phyloP scores from a whole-genome alignment of 2,113 vertebrate genomes.

The Mastomys natalensis region DNA sequence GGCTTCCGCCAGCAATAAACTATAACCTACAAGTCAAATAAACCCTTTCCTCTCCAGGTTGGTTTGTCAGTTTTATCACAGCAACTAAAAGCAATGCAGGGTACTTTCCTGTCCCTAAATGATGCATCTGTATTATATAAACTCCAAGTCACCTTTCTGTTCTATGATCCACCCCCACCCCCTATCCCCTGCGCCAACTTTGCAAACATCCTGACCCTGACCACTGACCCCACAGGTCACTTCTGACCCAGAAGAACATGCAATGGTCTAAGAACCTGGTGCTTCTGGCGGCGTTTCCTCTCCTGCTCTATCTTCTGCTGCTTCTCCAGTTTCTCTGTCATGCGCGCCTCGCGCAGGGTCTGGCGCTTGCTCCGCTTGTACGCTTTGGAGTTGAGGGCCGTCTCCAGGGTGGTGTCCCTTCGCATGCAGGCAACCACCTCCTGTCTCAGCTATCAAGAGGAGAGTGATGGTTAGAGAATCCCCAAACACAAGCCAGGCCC shows the following conservation, averaged over 20 bases:
- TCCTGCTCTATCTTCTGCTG: conserved; percentile 99
- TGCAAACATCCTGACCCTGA: neutral
- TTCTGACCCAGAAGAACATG: fast-evolving
- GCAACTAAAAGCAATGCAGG: neutral
- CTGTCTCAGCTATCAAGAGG: conserved; percentile 91
- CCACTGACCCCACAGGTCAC: fast-evolving
- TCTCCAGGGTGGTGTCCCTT: conserved; percentile 97
- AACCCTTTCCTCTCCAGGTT: neutral
- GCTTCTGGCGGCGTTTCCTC: conserved; percentile 97
- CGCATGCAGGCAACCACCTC: conserved; percentile 99
- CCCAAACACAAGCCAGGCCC: neutral
- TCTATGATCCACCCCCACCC: neutral
- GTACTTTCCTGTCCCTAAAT: neutral
- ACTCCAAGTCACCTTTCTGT: neutral
- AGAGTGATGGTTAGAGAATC: neutral
- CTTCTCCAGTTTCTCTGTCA: conserved; percentile 99
- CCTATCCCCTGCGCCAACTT: fast-evolving
- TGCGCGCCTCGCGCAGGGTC: conserved; percentile 96
- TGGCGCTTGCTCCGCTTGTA: conserved; percentile 98
- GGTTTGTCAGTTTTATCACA: neutral
- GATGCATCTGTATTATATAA: fast-evolving
- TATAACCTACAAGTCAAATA: too few species aligned
- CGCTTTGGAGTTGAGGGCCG: conserved; percentile 97
- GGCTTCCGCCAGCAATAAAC: neutral
- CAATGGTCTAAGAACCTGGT: conserved; percentile 90